Evolutionary conservation across 2,888 invertebrate species (phyloP).

Genomic region (Polydrusus tereticollis): DNA sequence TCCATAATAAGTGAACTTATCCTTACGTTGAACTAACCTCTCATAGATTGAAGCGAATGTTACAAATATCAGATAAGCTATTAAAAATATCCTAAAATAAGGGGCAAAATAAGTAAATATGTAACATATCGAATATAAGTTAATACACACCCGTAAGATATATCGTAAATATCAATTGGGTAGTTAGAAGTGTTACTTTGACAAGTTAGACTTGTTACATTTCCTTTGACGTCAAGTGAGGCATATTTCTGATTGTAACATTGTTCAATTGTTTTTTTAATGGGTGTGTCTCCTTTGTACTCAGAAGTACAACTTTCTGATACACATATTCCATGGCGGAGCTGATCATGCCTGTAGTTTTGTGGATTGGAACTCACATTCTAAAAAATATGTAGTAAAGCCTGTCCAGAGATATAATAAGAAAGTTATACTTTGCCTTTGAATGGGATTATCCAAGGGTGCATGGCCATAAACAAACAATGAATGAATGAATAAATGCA

Average conservation of each 20-base stretch:
- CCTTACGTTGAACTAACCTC: conserved; percentile 28
- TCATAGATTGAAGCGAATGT: conserved; percentile 54
- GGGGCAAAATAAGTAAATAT: not conserved
- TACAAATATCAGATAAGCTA: conserved; percentile 50
- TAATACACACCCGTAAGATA: conserved; percentile 54
- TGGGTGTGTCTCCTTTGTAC: conserved; percentile 4
- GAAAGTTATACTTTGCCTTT: too few species aligned
- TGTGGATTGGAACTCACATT: conserved; percentile 53
- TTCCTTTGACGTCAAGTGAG: conserved; percentile 53
- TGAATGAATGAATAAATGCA: too few species aligned
- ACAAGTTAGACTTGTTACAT: conserved; percentile 54
- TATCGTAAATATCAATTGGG: conserved; percentile 55
- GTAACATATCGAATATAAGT: not conserved
- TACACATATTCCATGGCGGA: conserved; percentile 60
- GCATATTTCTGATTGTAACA: conserved; percentile 56
- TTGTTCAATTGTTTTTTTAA: conserved; percentile 41
- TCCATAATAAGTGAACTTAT: not conserved
- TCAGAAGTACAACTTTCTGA: conserved; percentile 52
- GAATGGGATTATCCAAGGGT: too few species aligned
- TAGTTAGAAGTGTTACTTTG: conserved; percentile 50
- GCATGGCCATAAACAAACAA: too few species aligned
- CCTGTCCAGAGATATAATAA: too few species aligned
- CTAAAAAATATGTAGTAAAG: conserved; percentile 50
- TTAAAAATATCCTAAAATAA: conserved; percentile 47
- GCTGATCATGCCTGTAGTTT: conserved; percentile 59